These are phyloP conservation scores for Vidua macroura DNA, from an alignment of 2,113 vertebrate genomes.

Conservation along the genomic window DNA sequence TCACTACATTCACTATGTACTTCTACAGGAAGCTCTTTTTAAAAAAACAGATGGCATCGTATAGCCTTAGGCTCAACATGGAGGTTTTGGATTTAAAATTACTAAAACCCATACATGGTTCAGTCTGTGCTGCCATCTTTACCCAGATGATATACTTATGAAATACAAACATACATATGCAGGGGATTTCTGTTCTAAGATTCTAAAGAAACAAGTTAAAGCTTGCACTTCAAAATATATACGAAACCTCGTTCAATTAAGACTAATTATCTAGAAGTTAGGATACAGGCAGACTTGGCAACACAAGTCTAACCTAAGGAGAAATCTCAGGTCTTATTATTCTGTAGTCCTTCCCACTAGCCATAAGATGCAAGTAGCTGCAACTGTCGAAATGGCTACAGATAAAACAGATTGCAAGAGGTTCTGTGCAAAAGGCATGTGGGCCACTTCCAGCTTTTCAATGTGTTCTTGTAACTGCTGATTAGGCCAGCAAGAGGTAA, in stretches of 20 bases:
- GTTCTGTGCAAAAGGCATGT: neutral
- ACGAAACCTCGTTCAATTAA: neutral
- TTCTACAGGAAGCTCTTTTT: neutral
- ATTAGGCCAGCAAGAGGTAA: neutral
- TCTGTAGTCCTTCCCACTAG: neutral
- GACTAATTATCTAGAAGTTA: neutral
- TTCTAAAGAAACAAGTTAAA: slow-evolving; percentile 28
- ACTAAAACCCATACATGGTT: neutral
- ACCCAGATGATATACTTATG: neutral
- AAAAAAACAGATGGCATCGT: neutral
- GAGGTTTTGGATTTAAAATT: neutral
- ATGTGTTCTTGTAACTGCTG: neutral
- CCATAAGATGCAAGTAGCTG: neutral
- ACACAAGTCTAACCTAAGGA: neutral
- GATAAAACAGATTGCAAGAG: neutral
- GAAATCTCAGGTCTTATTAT: neutral
- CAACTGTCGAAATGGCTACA: neutral
- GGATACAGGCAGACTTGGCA: neutral
- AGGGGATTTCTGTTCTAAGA: neutral
- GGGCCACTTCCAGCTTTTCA: neutral
- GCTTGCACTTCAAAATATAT: neutral
- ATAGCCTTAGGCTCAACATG: neutral
- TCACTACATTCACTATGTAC: neutral
- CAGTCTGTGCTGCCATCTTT: slow-evolving; percentile 23
- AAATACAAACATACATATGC: slow-evolving; percentile 6